Percentiles rank a stretch among this genome's conserved stretches.
Conservation (phyloP, 2,888 invertebrate genomes). For the Rugalucina vietnamica region DNA sequence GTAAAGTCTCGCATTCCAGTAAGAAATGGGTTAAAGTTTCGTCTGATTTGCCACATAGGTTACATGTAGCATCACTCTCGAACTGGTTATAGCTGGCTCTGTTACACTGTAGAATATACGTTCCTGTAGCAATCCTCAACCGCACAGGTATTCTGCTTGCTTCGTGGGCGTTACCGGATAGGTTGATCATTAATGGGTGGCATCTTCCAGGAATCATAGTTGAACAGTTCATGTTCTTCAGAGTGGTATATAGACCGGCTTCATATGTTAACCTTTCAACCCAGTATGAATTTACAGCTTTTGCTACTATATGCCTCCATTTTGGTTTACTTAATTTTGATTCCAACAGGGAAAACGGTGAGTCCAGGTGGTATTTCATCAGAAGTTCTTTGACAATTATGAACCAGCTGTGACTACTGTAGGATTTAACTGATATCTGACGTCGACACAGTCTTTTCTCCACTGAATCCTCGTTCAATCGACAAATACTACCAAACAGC, state of each 20-base stretch:
- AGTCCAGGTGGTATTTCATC: not conserved
- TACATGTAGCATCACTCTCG: no score
- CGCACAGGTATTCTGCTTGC: no score
- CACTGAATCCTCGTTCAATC: not conserved
- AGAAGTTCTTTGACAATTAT: not conserved
- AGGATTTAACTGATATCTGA: not conserved
- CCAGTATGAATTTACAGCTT: not conserved
- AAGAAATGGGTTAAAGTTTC: no score
- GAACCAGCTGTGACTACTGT: not conserved
- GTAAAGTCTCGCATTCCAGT: no score
- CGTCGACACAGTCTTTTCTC: not conserved
- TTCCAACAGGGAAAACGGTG: not conserved
- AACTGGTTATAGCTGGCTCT: no score
- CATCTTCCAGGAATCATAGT: no score
- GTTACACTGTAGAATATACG: no score
- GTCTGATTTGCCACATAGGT: no score
- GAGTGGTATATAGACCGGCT: not conserved
- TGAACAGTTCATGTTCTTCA: not conserved
- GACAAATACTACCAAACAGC: not conserved
- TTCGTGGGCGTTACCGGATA: no score
- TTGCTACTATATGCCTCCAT: not conserved
- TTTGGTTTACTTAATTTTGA: not conserved
- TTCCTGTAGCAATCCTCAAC: no score
- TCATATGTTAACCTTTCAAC: not conserved
- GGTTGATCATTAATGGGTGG: no score